Conservation (phyloP, 37 sponge, comb jelly and placozoan species). For the Petrosia ficiformis region DNA sequence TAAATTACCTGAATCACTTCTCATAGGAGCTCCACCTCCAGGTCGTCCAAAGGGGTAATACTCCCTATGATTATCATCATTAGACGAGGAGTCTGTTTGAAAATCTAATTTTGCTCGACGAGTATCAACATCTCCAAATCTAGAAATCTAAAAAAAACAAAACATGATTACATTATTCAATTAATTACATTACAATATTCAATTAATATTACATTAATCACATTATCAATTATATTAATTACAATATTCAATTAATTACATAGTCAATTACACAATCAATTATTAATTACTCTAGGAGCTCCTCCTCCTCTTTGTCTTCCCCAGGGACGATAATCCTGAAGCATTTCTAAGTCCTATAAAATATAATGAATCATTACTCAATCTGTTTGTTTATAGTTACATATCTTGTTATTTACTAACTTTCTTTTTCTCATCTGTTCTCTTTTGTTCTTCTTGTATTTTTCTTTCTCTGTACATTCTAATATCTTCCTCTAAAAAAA, state of each 20-base stretch:
- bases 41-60: slow-evolving; percentile 42
- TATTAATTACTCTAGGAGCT: slow-evolving; percentile 34
- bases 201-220: too few relatives aligned
- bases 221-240: too few relatives aligned
- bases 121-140: not conserved
- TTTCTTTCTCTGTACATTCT: not conserved
- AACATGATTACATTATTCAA: not conserved
- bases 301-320: slow-evolving; percentile 37
- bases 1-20: slow-evolving; percentile 33
- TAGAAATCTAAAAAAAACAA: not conserved
- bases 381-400: not conserved
- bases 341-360: slow-evolving; percentile 46
- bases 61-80: not conserved
- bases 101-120: not conserved
- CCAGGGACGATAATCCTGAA: slow-evolving; percentile 59
- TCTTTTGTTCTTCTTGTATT: not conserved
- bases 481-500: slow-evolving; percentile 18
- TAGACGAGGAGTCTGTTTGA: not conserved
- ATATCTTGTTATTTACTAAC: slow-evolving; percentile 9
- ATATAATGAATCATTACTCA: not conserved
- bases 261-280: not conserved
- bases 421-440: slow-evolving; percentile 26
- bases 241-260: too few relatives aligned
- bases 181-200: not conserved
- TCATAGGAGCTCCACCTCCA: slow-evolving; percentile 58